A percentile compares a stretch with the other conserved stretches of the same genome.
phyloP scores from a whole-genome alignment of 64 coral and sea anemone species.

The Montipora foliosa region DNA sequence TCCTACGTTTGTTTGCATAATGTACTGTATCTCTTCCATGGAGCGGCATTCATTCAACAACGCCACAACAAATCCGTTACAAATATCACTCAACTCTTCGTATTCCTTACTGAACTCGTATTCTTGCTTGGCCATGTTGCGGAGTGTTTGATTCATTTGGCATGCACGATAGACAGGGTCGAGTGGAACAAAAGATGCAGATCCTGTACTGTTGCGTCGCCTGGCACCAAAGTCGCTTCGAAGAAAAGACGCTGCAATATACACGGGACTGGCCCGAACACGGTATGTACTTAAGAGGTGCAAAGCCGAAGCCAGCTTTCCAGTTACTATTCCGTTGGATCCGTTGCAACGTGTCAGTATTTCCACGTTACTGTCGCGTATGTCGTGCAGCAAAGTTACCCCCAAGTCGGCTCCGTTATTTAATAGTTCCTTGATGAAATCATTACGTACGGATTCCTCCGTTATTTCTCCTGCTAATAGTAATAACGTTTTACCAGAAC shows the following conservation, averaged over 20 bases:
- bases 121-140: constrained; percentile 1
- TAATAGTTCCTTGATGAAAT: not conserved
- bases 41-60: constrained; percentile 29
- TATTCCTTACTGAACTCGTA: constrained; percentile 45
- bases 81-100: constrained; percentile 3
- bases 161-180: constrained; percentile 26
- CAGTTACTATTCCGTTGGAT: not conserved
- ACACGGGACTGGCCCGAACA: constrained; percentile 1
- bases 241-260: constrained; percentile 10
- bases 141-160: not conserved
- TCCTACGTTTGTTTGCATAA: not conserved
- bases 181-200: too few species aligned
- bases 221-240: not conserved
- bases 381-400: not conserved
- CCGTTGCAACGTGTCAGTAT: not conserved
- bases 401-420: constrained; percentile 1
- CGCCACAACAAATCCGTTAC: constrained; percentile 13
- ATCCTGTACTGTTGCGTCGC: too few species aligned
- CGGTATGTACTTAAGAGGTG: constrained; percentile 18
- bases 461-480: not conserved
- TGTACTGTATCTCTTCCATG: constrained; percentile 32
- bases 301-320: constrained; percentile 3
- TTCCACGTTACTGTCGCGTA: not conserved
- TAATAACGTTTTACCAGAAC: not conserved
- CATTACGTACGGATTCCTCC: not conserved